Percentiles rank a stretch among this genome's conserved stretches.
Conservation (phyloP, 2,888 invertebrate species). For the Athalia cordata region DNA sequence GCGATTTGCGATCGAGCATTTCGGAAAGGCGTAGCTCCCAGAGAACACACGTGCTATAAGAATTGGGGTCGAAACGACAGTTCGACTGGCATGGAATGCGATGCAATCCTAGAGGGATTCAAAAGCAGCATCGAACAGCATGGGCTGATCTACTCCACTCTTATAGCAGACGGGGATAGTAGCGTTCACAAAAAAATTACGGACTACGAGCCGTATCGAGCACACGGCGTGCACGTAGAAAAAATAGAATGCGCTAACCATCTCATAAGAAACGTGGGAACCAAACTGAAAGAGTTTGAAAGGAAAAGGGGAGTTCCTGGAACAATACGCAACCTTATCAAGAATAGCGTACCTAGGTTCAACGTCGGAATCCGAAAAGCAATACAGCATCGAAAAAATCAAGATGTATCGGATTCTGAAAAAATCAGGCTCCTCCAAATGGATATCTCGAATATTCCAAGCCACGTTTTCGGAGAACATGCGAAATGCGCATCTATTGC, state of each 20-base stretch:
- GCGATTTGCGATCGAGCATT: constrained; percentile 52
- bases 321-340: background rate
- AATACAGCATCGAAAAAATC: background rate
- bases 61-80: constrained; percentile 58
- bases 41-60: constrained; percentile 56
- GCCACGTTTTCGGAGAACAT: constrained; percentile 46
- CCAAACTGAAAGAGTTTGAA: background rate
- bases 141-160: constrained; percentile 50
- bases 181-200: constrained; percentile 60
- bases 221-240: constrained; percentile 49
- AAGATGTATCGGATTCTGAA: background rate
- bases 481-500: constrained; percentile 31
- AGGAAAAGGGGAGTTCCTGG: background rate
- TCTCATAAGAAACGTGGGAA: constrained; percentile 54
- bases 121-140: constrained; percentile 49
- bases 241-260: constrained; percentile 66
- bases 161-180: constrained; percentile 60
- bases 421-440: constrained; percentile 19
- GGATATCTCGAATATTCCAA: constrained; percentile 36
- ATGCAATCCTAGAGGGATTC: constrained; percentile 51
- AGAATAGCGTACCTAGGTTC: background rate
- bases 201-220: constrained; percentile 55
- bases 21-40: constrained; percentile 40
- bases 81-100: constrained; percentile 60
- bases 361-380: background rate